phyloP scores from a whole-genome alignment of 2,113 vertebrate species.

The Strigops habroptila region DNA sequence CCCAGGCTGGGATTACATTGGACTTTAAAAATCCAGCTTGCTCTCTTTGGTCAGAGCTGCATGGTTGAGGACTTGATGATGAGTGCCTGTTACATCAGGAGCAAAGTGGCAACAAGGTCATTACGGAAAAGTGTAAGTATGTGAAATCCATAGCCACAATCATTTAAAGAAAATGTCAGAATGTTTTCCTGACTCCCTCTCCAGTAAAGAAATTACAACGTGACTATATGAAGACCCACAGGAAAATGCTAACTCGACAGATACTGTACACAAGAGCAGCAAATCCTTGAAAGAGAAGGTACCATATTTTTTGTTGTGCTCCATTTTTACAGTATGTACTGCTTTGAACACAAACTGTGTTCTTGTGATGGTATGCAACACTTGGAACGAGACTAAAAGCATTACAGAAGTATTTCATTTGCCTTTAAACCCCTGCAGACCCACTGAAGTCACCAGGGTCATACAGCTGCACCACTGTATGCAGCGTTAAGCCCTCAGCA shows the following conservation, averaged over 20 bases:
- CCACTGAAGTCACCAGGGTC: background rate
- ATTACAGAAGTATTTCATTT: background rate
- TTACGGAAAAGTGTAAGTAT: background rate
- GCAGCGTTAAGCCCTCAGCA: background rate
- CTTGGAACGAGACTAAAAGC: conserved; percentile 29
- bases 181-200: background rate
- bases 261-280: background rate
- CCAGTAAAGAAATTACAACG: background rate
- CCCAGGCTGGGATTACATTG: background rate
- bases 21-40: background rate
- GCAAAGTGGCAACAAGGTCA: background rate
- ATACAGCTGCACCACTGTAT: background rate
- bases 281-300: background rate
- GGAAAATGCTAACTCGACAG: background rate
- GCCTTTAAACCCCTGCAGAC: background rate
- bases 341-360: background rate
- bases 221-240: background rate
- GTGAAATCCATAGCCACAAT: background rate
- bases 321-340: background rate
- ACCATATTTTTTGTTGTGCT: background rate
- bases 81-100: background rate
- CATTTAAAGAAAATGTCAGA: background rate
- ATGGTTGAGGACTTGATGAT: background rate
- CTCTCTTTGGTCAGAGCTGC: background rate
- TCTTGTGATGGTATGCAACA: background rate